Conservation (phyloP, 2,888 invertebrate genomes). For the Nomada hirtipes region DNA sequence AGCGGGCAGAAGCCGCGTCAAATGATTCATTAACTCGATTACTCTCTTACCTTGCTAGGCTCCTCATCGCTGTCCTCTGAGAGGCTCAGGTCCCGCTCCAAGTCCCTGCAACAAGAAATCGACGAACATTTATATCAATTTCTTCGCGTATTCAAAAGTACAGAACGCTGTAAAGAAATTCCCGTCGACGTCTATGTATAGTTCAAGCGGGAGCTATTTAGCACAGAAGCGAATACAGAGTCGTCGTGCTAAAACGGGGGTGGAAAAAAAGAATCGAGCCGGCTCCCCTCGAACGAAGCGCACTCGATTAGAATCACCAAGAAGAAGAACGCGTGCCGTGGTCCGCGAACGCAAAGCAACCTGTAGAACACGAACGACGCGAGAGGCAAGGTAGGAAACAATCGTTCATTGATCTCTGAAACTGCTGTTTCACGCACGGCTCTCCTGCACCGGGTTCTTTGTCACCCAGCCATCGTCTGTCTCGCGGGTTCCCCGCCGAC, state of each 20-base stretch:
- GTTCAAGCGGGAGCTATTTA: constrained; percentile 12
- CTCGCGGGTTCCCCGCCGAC: constrained; percentile 40
- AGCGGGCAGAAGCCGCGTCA: background rate
- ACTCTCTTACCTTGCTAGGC: constrained; percentile 79
- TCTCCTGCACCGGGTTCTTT: constrained; percentile 49
- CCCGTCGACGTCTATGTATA: background rate
- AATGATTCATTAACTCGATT: background rate
- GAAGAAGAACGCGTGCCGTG: constrained; percentile 32
- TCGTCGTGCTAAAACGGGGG: background rate
- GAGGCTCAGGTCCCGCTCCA: constrained; percentile 89
- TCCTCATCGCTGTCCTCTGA: constrained; percentile 93
- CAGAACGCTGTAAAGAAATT: background rate
- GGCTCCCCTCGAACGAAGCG: constrained; percentile 32
- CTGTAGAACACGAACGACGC: constrained; percentile 60
- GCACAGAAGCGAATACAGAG: constrained; percentile 20
- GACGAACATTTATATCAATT: background rate
- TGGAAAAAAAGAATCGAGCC: background rate
- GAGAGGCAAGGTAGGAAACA: constrained; percentile 56
- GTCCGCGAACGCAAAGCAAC: constrained; percentile 41
- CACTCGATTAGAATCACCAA: constrained; percentile 61
- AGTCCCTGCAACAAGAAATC: constrained; percentile 84
- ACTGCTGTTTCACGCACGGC: constrained; percentile 59
- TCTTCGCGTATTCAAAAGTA: background rate
- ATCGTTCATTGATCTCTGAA: constrained; percentile 69
- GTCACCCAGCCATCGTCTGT: constrained; percentile 33